A percentile compares a stretch with the other conserved stretches of the same genome.
Conservation (phyloP, 2,797 vertebrate genomes). For the Meriones psammophilus region DNA sequence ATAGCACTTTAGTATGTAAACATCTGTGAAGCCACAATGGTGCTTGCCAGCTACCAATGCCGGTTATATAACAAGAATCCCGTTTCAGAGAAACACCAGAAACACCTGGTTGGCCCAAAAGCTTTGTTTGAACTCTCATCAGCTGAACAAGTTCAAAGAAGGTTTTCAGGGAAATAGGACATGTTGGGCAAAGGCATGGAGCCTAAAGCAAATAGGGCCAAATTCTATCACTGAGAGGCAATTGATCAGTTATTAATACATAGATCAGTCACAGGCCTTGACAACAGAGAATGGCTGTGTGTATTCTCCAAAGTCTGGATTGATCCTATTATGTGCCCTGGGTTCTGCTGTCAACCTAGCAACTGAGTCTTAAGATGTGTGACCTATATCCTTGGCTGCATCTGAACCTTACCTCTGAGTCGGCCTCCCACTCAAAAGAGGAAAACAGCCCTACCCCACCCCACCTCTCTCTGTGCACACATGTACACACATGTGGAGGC, state of each 20-base stretch:
- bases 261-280: background rate
- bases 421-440: background rate
- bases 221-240: background rate
- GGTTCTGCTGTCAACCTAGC: background rate
- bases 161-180: constrained; percentile 12
- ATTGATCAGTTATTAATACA: background rate
- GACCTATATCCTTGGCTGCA: background rate
- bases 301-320: constrained; percentile 26
- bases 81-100: background rate
- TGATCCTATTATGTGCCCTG: background rate
- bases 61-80: constrained; percentile 47
- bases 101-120: background rate
- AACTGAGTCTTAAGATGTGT: background rate
- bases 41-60: background rate
- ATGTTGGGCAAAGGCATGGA: background rate
- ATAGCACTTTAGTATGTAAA: constrained; percentile 38
- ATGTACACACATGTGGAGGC: background rate
- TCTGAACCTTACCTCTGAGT: background rate
- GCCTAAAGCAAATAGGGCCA: background rate
- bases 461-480: background rate
- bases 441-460: background rate
- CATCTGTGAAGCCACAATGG: background rate
- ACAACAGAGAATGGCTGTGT: background rate
- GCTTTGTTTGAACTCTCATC: background rate
- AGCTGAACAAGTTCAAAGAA: constrained; percentile 11